Evolutionary conservation across 2,888 invertebrate genomes (phyloP).

Genomic region (Ctenicera cuprea): DNA sequence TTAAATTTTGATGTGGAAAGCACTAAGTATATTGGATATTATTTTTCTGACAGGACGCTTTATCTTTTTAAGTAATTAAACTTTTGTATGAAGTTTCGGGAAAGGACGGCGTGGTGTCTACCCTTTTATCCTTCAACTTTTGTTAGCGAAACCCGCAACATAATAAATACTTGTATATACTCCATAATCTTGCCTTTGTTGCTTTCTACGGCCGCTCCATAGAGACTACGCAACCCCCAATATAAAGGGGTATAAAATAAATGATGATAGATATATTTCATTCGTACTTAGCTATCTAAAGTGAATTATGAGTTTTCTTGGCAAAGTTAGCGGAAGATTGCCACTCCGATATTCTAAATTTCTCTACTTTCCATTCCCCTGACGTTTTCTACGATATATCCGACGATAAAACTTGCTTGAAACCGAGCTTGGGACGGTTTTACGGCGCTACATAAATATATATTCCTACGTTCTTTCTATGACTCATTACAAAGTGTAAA

Average conservation of each 20-base stretch:
- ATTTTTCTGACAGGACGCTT: slow-evolving; percentile 10
- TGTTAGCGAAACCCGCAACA: slow-evolving; percentile 12
- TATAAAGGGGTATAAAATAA: slow-evolving; percentile 45
- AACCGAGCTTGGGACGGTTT: slow-evolving; percentile 27
- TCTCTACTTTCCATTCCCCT: slow-evolving; percentile 43
- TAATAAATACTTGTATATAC: slow-evolving; percentile 36
- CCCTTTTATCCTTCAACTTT: slow-evolving; percentile 7
- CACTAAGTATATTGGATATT: slow-evolving; percentile 11
- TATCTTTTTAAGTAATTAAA: slow-evolving; percentile 23
- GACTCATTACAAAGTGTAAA: slow-evolving; percentile 45
- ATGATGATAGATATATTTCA: slow-evolving; percentile 47
- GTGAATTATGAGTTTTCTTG: slow-evolving; percentile 50
- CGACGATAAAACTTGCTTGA: slow-evolving; percentile 36
- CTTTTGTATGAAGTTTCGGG: slow-evolving; percentile 22
- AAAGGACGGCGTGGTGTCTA: slow-evolving; percentile 11
- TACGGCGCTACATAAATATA: slow-evolving; percentile 18
- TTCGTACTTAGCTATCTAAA: slow-evolving; percentile 41
- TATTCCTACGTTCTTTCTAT: slow-evolving; percentile 27
- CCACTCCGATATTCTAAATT: slow-evolving; percentile 45
- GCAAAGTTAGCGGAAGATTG: slow-evolving; percentile 44
- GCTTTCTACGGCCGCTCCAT: slow-evolving; percentile 27
- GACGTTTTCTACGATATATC: slow-evolving; percentile 43
- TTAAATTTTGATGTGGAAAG: neutral
- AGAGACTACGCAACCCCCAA: slow-evolving; percentile 16
- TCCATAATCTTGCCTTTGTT: slow-evolving; percentile 37